phyloP scores from a whole-genome alignment of 2,888 invertebrate genomes.

The Idaea straminata region DNA sequence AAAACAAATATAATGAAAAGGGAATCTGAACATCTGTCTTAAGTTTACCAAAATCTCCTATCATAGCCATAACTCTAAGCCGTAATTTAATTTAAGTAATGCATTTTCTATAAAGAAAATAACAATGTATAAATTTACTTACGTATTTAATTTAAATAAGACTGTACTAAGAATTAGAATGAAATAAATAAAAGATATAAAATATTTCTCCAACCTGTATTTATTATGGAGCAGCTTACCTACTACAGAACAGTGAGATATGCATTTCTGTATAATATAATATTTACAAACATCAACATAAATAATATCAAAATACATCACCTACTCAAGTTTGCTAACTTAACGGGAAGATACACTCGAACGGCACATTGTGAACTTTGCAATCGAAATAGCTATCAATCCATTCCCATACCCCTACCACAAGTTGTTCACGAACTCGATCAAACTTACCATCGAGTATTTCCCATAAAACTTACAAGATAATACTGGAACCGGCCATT shows the following conservation, averaged over 20 bases:
- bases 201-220: constrained; percentile 55
- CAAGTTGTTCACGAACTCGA: too few relatives aligned
- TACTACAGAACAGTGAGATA: constrained; percentile 76
- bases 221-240: constrained; percentile 65
- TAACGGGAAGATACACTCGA: background rate
- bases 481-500: too few relatives aligned
- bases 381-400: background rate
- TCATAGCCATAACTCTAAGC: too few relatives aligned
- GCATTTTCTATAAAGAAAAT: background rate
- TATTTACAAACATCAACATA: constrained; percentile 77
- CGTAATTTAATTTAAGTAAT: too few relatives aligned
- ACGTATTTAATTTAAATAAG: background rate
- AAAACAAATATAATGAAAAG: too few relatives aligned
- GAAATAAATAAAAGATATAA: constrained; percentile 4
- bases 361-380: constrained; percentile 6
- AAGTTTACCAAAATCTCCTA: too few relatives aligned
- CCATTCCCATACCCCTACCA: too few relatives aligned
- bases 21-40: too few relatives aligned
- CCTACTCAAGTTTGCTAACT: constrained; percentile 32
- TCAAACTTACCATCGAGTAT: too few relatives aligned
- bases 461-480: too few relatives aligned
- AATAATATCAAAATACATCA: constrained; percentile 77
- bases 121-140: background rate
- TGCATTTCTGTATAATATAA: constrained; percentile 70
- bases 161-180: constrained; percentile 1